These are phyloP conservation scores for Aphidoletes aphidimyza DNA, from an alignment of 2,888 invertebrate genomes.

Conservation along the genomic window DNA sequence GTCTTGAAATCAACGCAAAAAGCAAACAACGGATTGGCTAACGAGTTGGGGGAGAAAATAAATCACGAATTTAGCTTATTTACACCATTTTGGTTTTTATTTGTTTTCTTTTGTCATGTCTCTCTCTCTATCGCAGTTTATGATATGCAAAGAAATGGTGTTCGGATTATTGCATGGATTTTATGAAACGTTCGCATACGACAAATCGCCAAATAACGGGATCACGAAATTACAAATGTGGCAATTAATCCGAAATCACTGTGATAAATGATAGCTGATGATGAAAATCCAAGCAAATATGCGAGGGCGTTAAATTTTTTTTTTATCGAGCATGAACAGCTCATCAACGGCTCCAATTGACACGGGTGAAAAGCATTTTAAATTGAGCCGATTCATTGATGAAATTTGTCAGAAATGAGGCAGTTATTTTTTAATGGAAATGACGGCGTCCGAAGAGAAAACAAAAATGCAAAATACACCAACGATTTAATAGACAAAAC, in stretches of 20 bases:
- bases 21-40: not conserved
- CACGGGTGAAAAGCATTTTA: not conserved
- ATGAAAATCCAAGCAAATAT: not conserved
- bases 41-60: not conserved
- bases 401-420: constrained; percentile 27
- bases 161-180: too few relatives aligned
- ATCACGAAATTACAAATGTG: constrained; percentile 15
- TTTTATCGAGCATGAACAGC: not conserved
- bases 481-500: not conserved
- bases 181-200: not conserved
- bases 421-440: too few relatives aligned
- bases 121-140: too few relatives aligned
- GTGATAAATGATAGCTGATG: not conserved
- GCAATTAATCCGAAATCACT: not conserved
- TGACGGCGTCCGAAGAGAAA: too few relatives aligned
- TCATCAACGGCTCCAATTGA: not conserved
- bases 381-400: constrained; percentile 7
- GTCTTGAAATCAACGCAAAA: not conserved
- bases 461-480: too few relatives aligned
- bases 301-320: constrained; percentile 16
- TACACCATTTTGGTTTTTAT: too few relatives aligned
- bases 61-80: too few relatives aligned
- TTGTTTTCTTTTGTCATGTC: too few relatives aligned
- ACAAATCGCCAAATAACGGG: not conserved
- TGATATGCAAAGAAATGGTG: too few relatives aligned